phyloP scores from a whole-genome alignment of 2,888 invertebrate species.

The Hofmannophila pseudospretella region DNA sequence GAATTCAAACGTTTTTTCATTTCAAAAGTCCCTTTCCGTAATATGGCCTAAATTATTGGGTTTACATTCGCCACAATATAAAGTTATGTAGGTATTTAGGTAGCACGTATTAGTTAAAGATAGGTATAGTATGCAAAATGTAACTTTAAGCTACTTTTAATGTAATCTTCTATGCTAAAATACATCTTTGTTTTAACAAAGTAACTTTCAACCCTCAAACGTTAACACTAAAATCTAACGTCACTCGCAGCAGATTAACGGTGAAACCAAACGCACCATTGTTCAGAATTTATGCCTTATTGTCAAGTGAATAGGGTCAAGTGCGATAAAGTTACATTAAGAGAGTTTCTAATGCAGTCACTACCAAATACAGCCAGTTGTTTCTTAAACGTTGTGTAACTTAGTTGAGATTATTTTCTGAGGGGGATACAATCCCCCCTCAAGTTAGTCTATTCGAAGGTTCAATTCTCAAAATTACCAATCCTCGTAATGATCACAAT shows the following conservation, averaged over 20 bases:
- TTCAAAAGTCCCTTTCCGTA: no score
- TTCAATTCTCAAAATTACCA: no score
- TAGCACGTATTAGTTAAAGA: no score
- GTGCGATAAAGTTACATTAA: slow-evolving; percentile 44
- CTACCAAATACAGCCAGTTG: slow-evolving; percentile 55
- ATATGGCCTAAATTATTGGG: no score
- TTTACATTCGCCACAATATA: no score
- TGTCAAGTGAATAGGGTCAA: slow-evolving; percentile 44
- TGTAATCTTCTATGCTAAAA: slow-evolving; percentile 50
- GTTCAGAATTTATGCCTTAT: slow-evolving; percentile 34
- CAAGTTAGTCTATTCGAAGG: no score
- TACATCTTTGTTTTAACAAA: neutral
- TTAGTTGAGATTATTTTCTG: neutral
- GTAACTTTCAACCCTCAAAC: neutral
- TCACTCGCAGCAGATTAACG: neutral
- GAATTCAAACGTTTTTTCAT: no score
- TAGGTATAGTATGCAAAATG: no score
- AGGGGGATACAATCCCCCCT: no score
- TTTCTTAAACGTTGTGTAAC: slow-evolving; percentile 36
- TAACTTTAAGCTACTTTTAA: no score
- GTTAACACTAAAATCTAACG: neutral
- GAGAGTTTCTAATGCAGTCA: slow-evolving; percentile 57
- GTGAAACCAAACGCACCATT: slow-evolving; percentile 9
- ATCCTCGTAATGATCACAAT: no score
- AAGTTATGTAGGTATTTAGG: no score